These are phyloP conservation scores for Actinia equina DNA, from an alignment of 64 coral and sea anemone species.

Conservation along the genomic window DNA sequence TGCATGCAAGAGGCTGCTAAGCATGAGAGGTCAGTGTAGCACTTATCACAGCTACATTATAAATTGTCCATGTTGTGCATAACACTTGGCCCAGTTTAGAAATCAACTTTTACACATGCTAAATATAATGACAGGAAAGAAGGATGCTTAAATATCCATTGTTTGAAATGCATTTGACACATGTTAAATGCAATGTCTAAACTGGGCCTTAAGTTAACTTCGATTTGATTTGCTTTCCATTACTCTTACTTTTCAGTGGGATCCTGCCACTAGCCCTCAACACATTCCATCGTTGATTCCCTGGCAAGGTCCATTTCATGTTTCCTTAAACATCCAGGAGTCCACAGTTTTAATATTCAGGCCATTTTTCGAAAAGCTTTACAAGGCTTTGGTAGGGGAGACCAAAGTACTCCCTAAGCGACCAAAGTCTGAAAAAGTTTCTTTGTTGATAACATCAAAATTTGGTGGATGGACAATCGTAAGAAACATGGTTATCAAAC, in stretches of 20 bases:
- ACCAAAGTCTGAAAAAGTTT: not conserved
- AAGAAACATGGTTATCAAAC: not conserved
- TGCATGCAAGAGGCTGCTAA: too few species aligned
- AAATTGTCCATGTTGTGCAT: too few species aligned
- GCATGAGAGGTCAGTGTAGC: too few species aligned
- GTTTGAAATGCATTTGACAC: too few species aligned
- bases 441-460: not conserved
- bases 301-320: slow-evolving; percentile 33
- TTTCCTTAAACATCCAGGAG: slow-evolving; percentile 33
- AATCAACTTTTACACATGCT: too few species aligned
- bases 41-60: too few species aligned
- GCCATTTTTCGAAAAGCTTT: slow-evolving; percentile 13
- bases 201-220: too few species aligned
- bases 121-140: too few species aligned
- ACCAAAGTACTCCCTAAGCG: not conserved
- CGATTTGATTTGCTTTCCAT: not conserved
- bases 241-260: not conserved
- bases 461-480: slow-evolving; percentile 32
- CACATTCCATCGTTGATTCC: slow-evolving; percentile 20
- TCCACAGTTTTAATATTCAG: slow-evolving; percentile 24
- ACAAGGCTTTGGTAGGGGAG: not conserved
- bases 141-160: too few species aligned
- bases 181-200: too few species aligned
- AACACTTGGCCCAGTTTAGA: too few species aligned
- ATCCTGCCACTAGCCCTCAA: not conserved